These are phyloP conservation scores for Orius laevigatus DNA, from an alignment of 1,140 invertebrate species.

Conservation along the genomic window DNA sequence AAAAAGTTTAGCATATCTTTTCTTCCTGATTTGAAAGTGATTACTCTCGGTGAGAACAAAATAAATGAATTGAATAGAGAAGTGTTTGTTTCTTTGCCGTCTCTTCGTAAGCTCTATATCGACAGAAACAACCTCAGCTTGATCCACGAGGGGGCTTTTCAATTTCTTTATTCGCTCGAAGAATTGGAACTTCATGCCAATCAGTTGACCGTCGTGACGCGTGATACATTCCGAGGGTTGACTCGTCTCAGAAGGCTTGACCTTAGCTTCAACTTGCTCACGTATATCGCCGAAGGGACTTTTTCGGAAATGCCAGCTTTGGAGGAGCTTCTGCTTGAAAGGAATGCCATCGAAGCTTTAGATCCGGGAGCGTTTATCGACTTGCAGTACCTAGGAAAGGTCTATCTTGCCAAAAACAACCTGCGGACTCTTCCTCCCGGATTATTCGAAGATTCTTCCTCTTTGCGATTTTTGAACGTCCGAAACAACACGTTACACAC, in stretches of 20 bases:
- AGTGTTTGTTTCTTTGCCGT: slow-evolving; percentile 49
- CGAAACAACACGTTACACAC: slow-evolving; percentile 52
- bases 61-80: slow-evolving; percentile 50
- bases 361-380: slow-evolving; percentile 52
- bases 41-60: slow-evolving; percentile 52
- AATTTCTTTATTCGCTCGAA: slow-evolving; percentile 40
- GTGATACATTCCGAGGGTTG: slow-evolving; percentile 51
- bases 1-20: slow-evolving; percentile 47
- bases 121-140: slow-evolving; percentile 54
- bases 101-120: slow-evolving; percentile 44
- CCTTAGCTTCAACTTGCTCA: slow-evolving; percentile 47
- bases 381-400: slow-evolving; percentile 42
- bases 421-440: slow-evolving; percentile 43
- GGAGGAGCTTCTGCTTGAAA: slow-evolving; percentile 49
- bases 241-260: slow-evolving; percentile 44
- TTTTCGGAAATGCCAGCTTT: slow-evolving; percentile 57
- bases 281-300: slow-evolving; percentile 50
- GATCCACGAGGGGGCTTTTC: slow-evolving; percentile 52
- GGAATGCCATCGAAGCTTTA: slow-evolving; percentile 50
- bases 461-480: slow-evolving; percentile 50
- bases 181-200: slow-evolving; percentile 54
- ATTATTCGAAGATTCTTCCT: slow-evolving; percentile 43
- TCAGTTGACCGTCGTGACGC: slow-evolving; percentile 45
- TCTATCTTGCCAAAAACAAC: slow-evolving; percentile 55
- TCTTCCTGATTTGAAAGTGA: slow-evolving; percentile 40